phyloP scores from a whole-genome alignment of 2,797 vertebrate genomes.

The Centroberyx gerrardi region DNA sequence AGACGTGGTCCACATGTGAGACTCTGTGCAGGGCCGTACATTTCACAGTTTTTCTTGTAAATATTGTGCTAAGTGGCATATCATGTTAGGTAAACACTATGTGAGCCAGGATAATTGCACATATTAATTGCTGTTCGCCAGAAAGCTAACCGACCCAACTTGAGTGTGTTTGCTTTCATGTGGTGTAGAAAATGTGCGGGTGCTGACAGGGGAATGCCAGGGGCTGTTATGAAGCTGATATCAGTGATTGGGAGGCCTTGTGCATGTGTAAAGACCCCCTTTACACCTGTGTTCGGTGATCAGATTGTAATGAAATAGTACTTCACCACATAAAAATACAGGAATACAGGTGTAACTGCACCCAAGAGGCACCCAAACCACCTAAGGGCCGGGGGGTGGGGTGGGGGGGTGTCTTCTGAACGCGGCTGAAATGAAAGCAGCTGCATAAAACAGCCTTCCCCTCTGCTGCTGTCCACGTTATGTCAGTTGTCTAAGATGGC shows the following conservation, averaged over 20 bases:
- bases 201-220: constrained; percentile 25
- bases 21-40: background rate
- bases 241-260: background rate
- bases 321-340: too few species aligned
- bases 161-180: constrained; percentile 42
- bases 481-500: too few species aligned
- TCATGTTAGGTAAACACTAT: constrained; percentile 50
- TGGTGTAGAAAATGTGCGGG: constrained; percentile 35
- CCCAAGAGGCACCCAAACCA: too few species aligned
- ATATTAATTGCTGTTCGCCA: constrained; percentile 32
- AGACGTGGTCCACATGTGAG: constrained; percentile 16
- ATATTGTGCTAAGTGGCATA: constrained; percentile 52
- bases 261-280: background rate
- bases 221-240: constrained; percentile 23
- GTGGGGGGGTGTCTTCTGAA: too few species aligned
- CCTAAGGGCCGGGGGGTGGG: too few species aligned
- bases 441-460: too few species aligned
- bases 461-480: too few species aligned
- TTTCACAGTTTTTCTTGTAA: constrained; percentile 25
- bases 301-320: too few species aligned
- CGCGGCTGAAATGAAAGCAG: too few species aligned
- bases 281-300: background rate
- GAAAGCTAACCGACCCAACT: constrained; percentile 11
- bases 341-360: too few species aligned
- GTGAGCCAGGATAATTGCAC: constrained; percentile 43